Evolutionary conservation across 2,113 vertebrate genomes (phyloP).

Genomic region (human): GRCh38 chr13:50691501-50692000

Average conservation of each 20-base stretch:
- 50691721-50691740: constrained; percentile 12
- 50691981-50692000: neutral
- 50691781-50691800: neutral
- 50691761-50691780: neutral
- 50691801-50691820: neutral
- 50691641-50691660: constrained; percentile 55
- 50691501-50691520: neutral
- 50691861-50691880: neutral
- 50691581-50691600: neutral
- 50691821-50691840: constrained; percentile 21
- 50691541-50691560: constrained; percentile 64
- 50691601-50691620: constrained; percentile 44
- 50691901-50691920: neutral
- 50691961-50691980: neutral
- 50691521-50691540: constrained; percentile 71
- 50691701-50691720: neutral
- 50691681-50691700: neutral
- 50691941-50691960: neutral
- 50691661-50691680: constrained; percentile 55
- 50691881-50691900: constrained; percentile 19
- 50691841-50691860: neutral
- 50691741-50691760: neutral
- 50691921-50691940: neutral
- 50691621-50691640: constrained; percentile 63
- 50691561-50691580: constrained; percentile 71